phyloP scores from a whole-genome alignment of 2,113 vertebrate species.

The Callipepla californica region DNA sequence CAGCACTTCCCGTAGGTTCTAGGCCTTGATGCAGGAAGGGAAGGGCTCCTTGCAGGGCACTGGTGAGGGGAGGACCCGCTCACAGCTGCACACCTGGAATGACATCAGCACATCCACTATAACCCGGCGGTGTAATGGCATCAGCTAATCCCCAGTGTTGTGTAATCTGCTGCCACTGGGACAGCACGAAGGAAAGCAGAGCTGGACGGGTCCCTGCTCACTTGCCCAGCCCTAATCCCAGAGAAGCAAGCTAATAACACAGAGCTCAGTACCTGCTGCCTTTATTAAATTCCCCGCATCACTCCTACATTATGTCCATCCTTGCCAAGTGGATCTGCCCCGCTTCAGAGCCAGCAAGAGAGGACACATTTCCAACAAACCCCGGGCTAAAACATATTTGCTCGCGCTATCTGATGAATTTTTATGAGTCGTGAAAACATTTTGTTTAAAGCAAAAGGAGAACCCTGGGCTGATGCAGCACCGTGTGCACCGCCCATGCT shows the following conservation, averaged over 20 bases:
- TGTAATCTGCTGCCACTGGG: slow-evolving; percentile 19
- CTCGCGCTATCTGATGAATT: not conserved
- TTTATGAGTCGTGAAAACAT: slow-evolving; percentile 21
- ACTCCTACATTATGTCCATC: slow-evolving; percentile 24
- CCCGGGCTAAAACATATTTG: slow-evolving; percentile 1
- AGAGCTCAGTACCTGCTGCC: not conserved
- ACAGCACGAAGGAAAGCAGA: slow-evolving; percentile 41
- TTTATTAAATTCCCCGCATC: slow-evolving; percentile 21
- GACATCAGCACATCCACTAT: not conserved
- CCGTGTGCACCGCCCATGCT: no score
- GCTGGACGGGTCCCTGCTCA: slow-evolving; percentile 8
- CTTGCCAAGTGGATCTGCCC: slow-evolving; percentile 35
- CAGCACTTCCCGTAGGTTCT: not conserved
- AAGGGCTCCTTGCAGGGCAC: not conserved
- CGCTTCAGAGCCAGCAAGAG: not conserved
- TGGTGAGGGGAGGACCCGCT: not conserved
- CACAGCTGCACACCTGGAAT: not conserved
- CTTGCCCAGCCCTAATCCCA: slow-evolving; percentile 56
- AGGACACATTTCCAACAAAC: not conserved
- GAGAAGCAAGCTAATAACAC: slow-evolving; percentile 57
- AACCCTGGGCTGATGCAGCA: not conserved
- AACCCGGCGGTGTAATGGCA: not conserved
- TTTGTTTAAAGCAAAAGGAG: slow-evolving; percentile 1
- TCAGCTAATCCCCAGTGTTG: not conserved
- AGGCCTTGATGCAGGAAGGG: not conserved